phyloP scores from a whole-genome alignment of 2,113 vertebrate species.

The Choloepus hoffmanni region DNA sequence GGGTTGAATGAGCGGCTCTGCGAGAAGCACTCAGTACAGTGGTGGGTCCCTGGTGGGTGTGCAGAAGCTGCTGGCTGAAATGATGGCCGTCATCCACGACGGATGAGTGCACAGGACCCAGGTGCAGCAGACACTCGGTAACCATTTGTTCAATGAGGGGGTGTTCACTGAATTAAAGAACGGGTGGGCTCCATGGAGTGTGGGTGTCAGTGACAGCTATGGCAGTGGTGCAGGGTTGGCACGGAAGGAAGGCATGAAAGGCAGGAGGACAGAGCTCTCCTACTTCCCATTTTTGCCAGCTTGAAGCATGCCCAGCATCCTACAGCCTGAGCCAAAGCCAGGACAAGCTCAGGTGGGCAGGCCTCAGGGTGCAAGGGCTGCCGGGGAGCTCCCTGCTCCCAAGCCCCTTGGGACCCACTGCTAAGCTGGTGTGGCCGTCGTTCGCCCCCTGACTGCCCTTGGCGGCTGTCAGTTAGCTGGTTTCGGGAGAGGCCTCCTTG shows the following conservation, averaged over 20 bases:
- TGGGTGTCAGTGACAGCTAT: fast-evolving
- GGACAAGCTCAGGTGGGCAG: too few species aligned
- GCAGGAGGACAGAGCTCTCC: background rate
- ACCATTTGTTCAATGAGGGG: fast-evolving
- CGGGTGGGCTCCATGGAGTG: fast-evolving
- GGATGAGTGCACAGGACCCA: fast-evolving
- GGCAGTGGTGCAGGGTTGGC: too few species aligned
- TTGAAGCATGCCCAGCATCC: background rate
- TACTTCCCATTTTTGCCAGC: fast-evolving
- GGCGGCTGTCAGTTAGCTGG: too few species aligned
- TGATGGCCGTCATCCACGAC: fast-evolving
- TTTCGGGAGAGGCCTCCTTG: fast-evolving
- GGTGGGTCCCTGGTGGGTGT: fast-evolving
- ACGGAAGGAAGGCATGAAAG: fast-evolving
- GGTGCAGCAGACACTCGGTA: fast-evolving
- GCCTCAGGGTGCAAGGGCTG: fast-evolving
- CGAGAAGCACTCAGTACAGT: fast-evolving
- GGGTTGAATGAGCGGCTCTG: background rate
- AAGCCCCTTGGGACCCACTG: fast-evolving
- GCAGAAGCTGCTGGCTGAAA: fast-evolving
- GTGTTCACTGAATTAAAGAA: fast-evolving
- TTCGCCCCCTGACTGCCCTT: fast-evolving
- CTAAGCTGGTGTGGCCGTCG: fast-evolving
- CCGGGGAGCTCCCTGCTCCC: fast-evolving
- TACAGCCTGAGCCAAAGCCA: background rate